Evolutionary conservation across 2,113 vertebrate species (phyloP), one percentile per base, ranked within the genome.

Genomic region (Catagonus wagneri): DNA sequence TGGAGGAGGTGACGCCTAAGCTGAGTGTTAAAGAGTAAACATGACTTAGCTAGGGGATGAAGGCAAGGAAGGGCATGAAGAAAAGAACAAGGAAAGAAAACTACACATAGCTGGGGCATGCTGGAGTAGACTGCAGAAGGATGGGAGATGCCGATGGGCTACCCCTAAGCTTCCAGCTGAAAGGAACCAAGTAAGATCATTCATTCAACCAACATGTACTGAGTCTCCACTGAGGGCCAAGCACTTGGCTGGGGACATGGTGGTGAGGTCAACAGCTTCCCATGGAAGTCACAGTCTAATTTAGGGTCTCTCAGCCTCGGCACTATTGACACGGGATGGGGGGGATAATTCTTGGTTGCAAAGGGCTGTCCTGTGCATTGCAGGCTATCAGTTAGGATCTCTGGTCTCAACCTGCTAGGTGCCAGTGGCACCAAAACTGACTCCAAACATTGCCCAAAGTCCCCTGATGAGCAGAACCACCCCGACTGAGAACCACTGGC

Each of bases 71-170:
- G 19, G 20, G 32, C 71, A 25, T 1, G 1, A 27, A 60, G 34
- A 71, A 58, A 50, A 17, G n/a, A 63, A 36, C 8, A n/a, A 54
- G 72, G 10, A 58, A n/a, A 71, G 29, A 52, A 58, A 58, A 36
- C 4, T 1, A 56, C 44, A n/a, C 16, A 12, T 20, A 65, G 50
- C 0, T 44, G 39, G 58, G 69, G 44, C 44, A 0, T 22, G 44
- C 65, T 34, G 65, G 74, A n/a, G 12, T 39, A 39, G 6, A 65
- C 60, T 7, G 0, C 0, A 6, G 29, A 29, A 36, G 83, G 75
- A 65, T 2, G 56, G 81, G n/a, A 78, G 65, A 56, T 12, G 34
- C n/a, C 23, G 44, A 72, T 12, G 50, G 52, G 72, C n/a, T 27
- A 15, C 13, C 34, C 69, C 78, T 50, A 63, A 56, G 79, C 19